Percentiles rank a stretch among this genome's conserved stretches.
phyloP scores from a whole-genome alignment of 2,888 invertebrate species.

The Pegoplata infirma region DNA sequence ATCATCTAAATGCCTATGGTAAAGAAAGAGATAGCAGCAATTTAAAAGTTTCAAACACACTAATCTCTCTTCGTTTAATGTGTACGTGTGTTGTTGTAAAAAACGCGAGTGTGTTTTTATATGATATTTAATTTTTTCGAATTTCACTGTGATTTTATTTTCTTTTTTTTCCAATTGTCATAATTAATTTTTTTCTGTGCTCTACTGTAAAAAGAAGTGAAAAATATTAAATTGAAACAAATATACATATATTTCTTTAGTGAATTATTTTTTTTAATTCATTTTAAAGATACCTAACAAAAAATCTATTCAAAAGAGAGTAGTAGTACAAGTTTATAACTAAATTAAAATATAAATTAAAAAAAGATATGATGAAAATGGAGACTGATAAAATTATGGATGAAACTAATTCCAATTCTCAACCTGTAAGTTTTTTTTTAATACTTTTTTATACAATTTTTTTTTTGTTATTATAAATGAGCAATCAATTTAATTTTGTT shows the following conservation, averaged over 20 bases:
- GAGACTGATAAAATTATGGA: conserved; percentile 94
- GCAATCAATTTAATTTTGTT: background rate
- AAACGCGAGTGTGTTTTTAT: conserved; percentile 45
- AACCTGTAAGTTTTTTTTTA: conserved; percentile 78
- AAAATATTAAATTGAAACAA: conserved; percentile 18
- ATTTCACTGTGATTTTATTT: conserved; percentile 56
- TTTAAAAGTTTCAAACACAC: background rate
- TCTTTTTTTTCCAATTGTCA: conserved; percentile 31
- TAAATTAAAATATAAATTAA: conserved; percentile 46
- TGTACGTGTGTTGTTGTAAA: conserved; percentile 52
- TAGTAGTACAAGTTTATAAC: conserved; percentile 44
- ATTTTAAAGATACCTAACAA: conserved; percentile 24
- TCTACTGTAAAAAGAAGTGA: conserved; percentile 30
- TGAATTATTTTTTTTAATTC: conserved; percentile 28
- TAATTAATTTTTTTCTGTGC: conserved; percentile 26
- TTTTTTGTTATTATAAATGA: conserved; percentile 13
- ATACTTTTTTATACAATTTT: background rate
- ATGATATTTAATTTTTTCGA: conserved; percentile 40
- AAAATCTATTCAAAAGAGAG: conserved; percentile 2
- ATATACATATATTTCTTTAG: conserved; percentile 14
- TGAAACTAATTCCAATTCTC: conserved; percentile 85
- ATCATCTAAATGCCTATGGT: background rate
- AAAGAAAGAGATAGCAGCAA: conserved; percentile 11
- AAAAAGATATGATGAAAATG: conserved; percentile 86
- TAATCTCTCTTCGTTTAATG: conserved; percentile 8